These are phyloP conservation scores for Cotesia vestalis DNA, from an alignment of 1,140 invertebrate species.

Conservation along the genomic window DNA sequence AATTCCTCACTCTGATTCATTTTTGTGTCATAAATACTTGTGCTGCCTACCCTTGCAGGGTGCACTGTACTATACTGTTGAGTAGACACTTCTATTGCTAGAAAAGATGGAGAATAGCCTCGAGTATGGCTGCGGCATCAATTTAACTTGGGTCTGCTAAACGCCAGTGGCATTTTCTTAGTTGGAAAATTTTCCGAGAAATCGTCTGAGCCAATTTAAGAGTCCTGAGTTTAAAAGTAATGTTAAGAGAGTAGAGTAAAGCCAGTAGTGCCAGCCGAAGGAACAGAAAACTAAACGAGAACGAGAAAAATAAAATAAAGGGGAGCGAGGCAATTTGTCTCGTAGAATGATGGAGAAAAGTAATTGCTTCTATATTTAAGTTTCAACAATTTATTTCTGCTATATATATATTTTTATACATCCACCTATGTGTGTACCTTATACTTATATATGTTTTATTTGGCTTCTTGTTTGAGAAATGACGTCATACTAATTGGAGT, in stretches of 20 bases:
- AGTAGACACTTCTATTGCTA: no score
- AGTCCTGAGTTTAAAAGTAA: conserved; percentile 1
- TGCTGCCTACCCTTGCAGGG: no score
- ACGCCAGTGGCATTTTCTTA: conserved; percentile 33
- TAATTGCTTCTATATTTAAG: conserved; percentile 36
- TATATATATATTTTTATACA: no score
- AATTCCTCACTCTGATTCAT: no score
- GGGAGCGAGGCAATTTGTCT: conserved; percentile 31
- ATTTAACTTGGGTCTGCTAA: no score
- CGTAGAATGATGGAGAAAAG: conserved; percentile 16
- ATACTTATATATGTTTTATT: neutral
- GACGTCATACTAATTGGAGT: conserved; percentile 10
- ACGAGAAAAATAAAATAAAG: neutral
- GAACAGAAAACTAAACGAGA: conserved; percentile 5
- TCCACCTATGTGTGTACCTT: no score
- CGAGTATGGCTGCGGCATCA: no score
- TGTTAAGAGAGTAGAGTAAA: neutral
- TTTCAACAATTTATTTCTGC: conserved; percentile 24
- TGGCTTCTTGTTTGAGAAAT: neutral
- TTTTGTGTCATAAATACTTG: no score
- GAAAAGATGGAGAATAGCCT: conserved; percentile 19
- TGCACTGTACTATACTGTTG: no score
- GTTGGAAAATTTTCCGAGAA: conserved; percentile 17
- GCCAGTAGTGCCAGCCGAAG: neutral
- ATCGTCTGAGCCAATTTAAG: conserved; percentile 29